Evolutionary conservation across 1,140 invertebrate genomes (phyloP).

Genomic region (Psix sp.): DNA sequence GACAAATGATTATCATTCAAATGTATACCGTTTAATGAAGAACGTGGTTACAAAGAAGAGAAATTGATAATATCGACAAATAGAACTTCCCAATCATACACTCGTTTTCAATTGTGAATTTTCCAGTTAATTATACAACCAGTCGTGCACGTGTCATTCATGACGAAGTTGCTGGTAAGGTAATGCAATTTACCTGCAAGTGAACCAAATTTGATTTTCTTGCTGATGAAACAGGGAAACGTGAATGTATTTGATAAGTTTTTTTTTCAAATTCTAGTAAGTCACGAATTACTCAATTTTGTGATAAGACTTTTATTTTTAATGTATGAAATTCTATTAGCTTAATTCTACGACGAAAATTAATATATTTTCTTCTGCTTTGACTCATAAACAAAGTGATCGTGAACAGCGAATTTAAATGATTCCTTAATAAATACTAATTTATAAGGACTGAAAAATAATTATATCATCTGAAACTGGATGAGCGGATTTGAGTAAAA

Average conservation of each 20-base stretch:
- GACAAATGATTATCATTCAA: too few species aligned
- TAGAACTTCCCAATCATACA: slow-evolving; percentile 20
- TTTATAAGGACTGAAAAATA: too few species aligned
- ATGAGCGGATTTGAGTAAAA: too few species aligned
- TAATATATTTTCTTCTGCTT: too few species aligned
- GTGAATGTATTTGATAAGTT: slow-evolving; percentile 34
- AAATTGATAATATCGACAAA: slow-evolving; percentile 19
- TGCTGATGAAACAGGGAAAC: slow-evolving; percentile 53
- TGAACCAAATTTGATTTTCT: slow-evolving; percentile 55
- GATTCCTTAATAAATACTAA: too few species aligned
- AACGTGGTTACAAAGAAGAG: too few species aligned
- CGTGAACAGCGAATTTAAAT: too few species aligned
- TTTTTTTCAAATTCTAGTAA: too few species aligned
- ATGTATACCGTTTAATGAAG: too few species aligned
- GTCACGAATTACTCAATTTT: too few species aligned
- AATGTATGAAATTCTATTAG: background rate
- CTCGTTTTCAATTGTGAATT: slow-evolving; percentile 47
- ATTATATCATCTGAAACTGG: background rate
- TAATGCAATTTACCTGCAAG: slow-evolving; percentile 51
- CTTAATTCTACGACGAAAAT: slow-evolving; percentile 6
- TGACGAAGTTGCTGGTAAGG: slow-evolving; percentile 31
- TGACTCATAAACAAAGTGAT: slow-evolving; percentile 1
- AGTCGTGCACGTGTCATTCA: slow-evolving; percentile 43
- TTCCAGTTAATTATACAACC: slow-evolving; percentile 49
- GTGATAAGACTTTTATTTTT: background rate